Evolutionary conservation across 2,797 vertebrate genomes (phyloP).

Genomic region (Bothrops alternatus): DNA sequence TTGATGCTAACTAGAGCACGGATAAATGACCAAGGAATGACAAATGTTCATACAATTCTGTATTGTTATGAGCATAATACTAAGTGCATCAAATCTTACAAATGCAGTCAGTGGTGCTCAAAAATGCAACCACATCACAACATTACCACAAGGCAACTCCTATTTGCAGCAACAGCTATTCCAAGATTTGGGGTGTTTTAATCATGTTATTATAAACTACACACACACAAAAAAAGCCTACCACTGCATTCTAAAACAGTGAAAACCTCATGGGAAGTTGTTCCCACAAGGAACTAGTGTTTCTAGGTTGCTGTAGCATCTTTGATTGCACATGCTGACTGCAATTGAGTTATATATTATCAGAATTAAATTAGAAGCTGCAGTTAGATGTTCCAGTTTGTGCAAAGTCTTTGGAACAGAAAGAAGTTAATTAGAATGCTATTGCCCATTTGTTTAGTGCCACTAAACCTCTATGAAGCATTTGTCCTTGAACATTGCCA

Average conservation of each 20-base stretch:
- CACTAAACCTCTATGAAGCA: conserved; percentile 15
- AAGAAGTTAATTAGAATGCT: conserved; percentile 7
- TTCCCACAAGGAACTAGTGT: not conserved
- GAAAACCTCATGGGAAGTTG: not conserved
- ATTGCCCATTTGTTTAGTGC: not conserved
- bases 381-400: not conserved
- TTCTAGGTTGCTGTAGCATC: not conserved
- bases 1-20: not conserved
- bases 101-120: conserved; percentile 4
- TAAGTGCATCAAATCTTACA: not conserved
- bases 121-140: not conserved
- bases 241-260: not conserved
- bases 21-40: not conserved
- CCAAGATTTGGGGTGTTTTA: not conserved
- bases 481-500: not conserved
- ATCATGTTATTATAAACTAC: not conserved
- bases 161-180: not conserved
- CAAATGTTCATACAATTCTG: not conserved
- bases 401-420: not conserved
- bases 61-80: not conserved
- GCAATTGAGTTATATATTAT: not conserved
- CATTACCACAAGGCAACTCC: not conserved
- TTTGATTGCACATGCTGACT: not conserved
- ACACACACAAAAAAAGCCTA: not conserved
- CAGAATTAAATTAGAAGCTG: not conserved